A percentile compares a stretch with the other conserved stretches of the same genome.
phyloP scores from a whole-genome alignment of 2,888 invertebrate species.

The Psylliodes chrysocephalus region DNA sequence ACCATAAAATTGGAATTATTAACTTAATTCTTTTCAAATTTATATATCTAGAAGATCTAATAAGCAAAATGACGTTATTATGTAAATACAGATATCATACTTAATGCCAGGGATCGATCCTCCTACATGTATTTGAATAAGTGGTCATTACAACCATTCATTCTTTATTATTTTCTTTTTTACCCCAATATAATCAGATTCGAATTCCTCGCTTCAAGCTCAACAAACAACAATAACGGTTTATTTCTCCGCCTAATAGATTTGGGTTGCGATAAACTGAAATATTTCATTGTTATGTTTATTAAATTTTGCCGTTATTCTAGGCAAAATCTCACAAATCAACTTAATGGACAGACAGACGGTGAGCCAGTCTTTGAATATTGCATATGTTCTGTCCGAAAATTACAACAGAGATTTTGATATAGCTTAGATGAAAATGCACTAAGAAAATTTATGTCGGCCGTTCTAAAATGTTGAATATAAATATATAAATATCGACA shows the following conservation, averaged over 20 bases:
- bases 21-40: too few species aligned
- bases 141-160: not conserved
- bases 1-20: too few species aligned
- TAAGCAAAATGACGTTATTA: too few species aligned
- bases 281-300: constrained; percentile 19
- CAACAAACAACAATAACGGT: not conserved
- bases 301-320: constrained; percentile 12
- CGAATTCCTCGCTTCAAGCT: not conserved
- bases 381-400: not conserved
- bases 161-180: not conserved
- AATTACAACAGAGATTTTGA: too few species aligned
- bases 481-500: not conserved
- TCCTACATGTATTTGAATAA: too few species aligned
- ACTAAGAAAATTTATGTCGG: too few species aligned
- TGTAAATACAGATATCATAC: too few species aligned
- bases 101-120: too few species aligned
- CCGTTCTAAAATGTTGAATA: not conserved
- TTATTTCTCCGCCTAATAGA: constrained; percentile 9
- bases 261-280: constrained; percentile 4
- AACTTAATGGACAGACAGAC: constrained; percentile 8
- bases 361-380: not conserved
- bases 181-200: not conserved
- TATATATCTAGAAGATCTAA: too few species aligned
- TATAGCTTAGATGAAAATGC: too few species aligned
- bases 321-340: constrained; percentile 9